Percentiles rank a stretch among this genome's conserved stretches.
Conservation (phyloP, 2,888 invertebrate genomes). For the Hoplodrina ambigua region DNA sequence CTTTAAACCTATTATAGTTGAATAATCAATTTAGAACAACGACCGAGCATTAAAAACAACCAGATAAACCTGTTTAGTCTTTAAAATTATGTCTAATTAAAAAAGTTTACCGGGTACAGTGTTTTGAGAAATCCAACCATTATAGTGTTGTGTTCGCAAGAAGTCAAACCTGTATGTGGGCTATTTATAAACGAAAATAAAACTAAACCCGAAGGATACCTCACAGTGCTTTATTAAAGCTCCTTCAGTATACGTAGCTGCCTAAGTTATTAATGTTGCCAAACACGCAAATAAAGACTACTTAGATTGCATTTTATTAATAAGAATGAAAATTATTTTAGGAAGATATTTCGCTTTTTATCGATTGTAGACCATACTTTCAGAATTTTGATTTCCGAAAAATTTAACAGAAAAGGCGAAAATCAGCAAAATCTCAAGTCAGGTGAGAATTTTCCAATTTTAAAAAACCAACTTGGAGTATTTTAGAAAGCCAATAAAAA, state of each 20-base stretch:
- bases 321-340: too few relatives aligned
- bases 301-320: not conserved
- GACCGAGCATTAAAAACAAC: conserved; percentile 54
- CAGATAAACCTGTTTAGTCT: conserved; percentile 70
- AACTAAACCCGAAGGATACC: conserved; percentile 60
- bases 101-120: conserved; percentile 58
- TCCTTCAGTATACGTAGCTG: conserved; percentile 58
- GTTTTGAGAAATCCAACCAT: conserved; percentile 62
- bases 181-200: conserved; percentile 77
- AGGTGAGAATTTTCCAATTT: too few relatives aligned
- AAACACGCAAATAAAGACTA: conserved; percentile 2
- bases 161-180: conserved; percentile 65
- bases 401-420: too few relatives aligned
- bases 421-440: too few relatives aligned
- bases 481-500: too few relatives aligned
- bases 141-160: conserved; percentile 54
- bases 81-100: conserved; percentile 67
- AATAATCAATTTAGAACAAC: conserved; percentile 53
- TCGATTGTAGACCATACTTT: too few relatives aligned
- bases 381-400: too few relatives aligned
- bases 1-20: not conserved
- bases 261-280: conserved; percentile 56
- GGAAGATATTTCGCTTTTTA: too few relatives aligned
- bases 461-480: too few relatives aligned
- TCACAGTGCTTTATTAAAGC: conserved; percentile 62